A percentile compares a stretch with the other conserved stretches of the same genome.
phyloP scores from a whole-genome alignment of 2,797 vertebrate species.

The Anomalospiza imberbis region DNA sequence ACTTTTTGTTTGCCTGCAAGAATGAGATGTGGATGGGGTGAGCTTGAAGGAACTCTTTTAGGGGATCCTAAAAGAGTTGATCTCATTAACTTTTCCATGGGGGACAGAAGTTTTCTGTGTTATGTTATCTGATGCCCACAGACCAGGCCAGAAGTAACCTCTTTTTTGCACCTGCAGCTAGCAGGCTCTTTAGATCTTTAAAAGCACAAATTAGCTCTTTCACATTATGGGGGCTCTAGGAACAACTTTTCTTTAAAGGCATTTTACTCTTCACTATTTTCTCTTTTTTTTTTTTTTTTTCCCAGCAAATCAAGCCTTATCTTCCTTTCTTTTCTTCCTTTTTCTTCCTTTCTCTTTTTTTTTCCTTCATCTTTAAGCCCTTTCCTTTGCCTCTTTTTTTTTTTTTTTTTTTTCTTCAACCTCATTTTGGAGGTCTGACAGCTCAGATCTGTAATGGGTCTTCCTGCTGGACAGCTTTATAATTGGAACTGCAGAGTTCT shows the following conservation, averaged over 20 bases:
- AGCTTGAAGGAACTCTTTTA: conserved; percentile 23
- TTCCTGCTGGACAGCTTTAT: conserved; percentile 64
- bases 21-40: not conserved
- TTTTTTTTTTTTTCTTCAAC: not conserved
- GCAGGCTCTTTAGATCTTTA: conserved; percentile 24
- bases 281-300: not conserved
- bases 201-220: conserved; percentile 30
- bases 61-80: not conserved
- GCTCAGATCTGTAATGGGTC: conserved; percentile 49
- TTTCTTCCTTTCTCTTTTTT: not conserved
- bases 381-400: not conserved
- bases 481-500: conserved; percentile 69
- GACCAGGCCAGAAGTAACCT: conserved; percentile 5
- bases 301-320: not conserved
- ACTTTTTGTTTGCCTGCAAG: conserved; percentile 7
- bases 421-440: conserved; percentile 33
- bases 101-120: conserved; percentile 18
- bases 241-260: conserved; percentile 21
- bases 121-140: not conserved
- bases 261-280: not conserved
- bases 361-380: not conserved
- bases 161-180: conserved; percentile 22
- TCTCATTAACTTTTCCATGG: conserved; percentile 56
- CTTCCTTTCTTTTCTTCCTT: not conserved
- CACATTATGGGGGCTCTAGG: not conserved